Evolutionary conservation across 2,113 vertebrate genomes (phyloP), one percentile per base, ranked within the genome.

Genomic region (Pygoscelis adeliae): DNA sequence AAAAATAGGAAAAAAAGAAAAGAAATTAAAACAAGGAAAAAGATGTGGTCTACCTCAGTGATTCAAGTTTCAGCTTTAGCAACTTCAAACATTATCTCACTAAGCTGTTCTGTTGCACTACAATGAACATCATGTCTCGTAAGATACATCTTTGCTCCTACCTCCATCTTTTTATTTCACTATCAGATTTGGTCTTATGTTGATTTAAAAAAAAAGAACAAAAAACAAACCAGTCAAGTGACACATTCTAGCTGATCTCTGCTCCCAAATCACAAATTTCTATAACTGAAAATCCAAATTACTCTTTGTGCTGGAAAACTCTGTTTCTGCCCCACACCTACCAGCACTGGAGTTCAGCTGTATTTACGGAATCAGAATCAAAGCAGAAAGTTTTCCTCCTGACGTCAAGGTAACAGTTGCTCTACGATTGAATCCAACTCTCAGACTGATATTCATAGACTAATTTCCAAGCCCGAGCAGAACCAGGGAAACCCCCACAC

Each of bases 111-210:
- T 40, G 36, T 29, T 50, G 53, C 29, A 29, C 55, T n/a, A 23
- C 22, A 16, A 14, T 2, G 17, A 81, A 9, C 0, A 2, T 34
- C 25, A 22, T 8, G 46, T 61, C 70, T 78, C 2, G 0, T 8
- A 47, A 23, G 13, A 25, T 7, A 15, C 19, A 21, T 34, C 56
- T 63, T 27, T 29, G 50, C 27, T 83, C 22, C 70, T 15, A 7
- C 20, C 6, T 50, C 49, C 34, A 32, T 5, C 40, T 56, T 38
- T 44, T 34, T 15, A 50, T 32, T 82, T 61, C 47, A 30, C 22
- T 40, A 10, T 11, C 42, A 44, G 32, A 13, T 63, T 47, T 5
- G 11, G 21, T 36, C 25, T 88, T 52, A 46, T 20, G 11, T 11
- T 63, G 25, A 38, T 27, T 58, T 27, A 4, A 17, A 9, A 26